Base-by-base conservation (phyloP, 2,888 invertebrate species). In the Chrysina gloriosa region DNA sequence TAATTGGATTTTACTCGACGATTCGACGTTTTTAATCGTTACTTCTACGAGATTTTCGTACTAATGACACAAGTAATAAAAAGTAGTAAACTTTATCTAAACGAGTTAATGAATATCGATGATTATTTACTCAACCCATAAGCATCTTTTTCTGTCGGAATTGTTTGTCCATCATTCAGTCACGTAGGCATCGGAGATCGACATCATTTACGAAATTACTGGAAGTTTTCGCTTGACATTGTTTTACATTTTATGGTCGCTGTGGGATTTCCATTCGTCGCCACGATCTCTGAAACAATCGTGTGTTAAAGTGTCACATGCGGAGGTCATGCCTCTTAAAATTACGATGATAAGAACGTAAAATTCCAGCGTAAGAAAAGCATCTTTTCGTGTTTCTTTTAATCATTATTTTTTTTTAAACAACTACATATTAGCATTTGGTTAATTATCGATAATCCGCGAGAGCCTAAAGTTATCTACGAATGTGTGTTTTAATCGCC, bases 161-260 rank as follows among this genome's bases (percentile, higher is more conserved):
- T 11, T 54, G 27, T 61, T 25, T 16, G 9, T 61, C n/a, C 42
- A 16, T 16, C 16, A 27, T 61, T 61, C 45, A 5, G 58, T 61
- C 58, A 61, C 58, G 64, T 64, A 64, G 25, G 11, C 63, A 9
- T 5, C 7, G 9, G 36, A 42, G 16, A 27, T 36, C 50, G 29
- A 52, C 48, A 27, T 36, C 23, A 64, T 64, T 64, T 64, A 64
- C 31, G 31, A 64, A 64, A 64, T 64, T 64, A 64, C 36, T 64
- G 64, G 64, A 64, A 64, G 23, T 52, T 64, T 64, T 52, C 25
- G 64, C 50, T 61, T 52, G n/a, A 50, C 50, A 50, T 36, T 52
- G 36, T 36, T 50, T 50, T 14, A 50, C 50, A 50, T 52, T 64
- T 50, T 64, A 64, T 36, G 64, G 36, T 6, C 61, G n/a, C 36